A percentile compares a stretch with the other conserved stretches of the same genome.
Conservation (phyloP, 2,888 invertebrate species). For the Nipponacmea schrenckii region DNA sequence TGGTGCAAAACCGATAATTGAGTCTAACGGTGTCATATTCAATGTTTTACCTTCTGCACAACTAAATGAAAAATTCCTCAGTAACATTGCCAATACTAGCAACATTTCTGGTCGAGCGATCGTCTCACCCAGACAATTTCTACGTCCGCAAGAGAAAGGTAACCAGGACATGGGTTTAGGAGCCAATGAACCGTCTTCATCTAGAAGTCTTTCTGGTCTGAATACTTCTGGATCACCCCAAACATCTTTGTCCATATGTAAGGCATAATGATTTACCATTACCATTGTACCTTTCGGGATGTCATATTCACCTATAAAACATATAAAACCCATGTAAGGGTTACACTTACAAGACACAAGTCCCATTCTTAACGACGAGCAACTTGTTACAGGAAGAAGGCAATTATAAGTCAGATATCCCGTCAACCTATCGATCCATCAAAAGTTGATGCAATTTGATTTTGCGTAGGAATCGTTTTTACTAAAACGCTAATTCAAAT, state of each 20-base stretch:
- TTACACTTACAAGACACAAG: too few species aligned
- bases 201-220: conserved; percentile 50
- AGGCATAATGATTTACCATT: conserved; percentile 45
- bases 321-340: too few species aligned
- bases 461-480: too few species aligned
- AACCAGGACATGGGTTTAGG: conserved; percentile 48
- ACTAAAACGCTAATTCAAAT: too few species aligned
- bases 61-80: conserved; percentile 26
- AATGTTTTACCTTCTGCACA: neutral
- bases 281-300: conserved; percentile 49
- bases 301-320: conserved; percentile 43
- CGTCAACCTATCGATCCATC: too few species aligned
- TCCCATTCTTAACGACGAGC: too few species aligned
- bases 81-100: conserved; percentile 37
- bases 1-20: neutral
- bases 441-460: too few species aligned
- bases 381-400: too few species aligned
- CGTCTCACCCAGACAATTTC: conserved; percentile 53
- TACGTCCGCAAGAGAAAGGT: conserved; percentile 52
- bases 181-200: conserved; percentile 43
- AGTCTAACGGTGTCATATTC: neutral
- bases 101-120: conserved; percentile 52
- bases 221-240: conserved; percentile 49
- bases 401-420: too few species aligned
- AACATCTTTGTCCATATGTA: conserved; percentile 45